Evolutionary conservation across 2,797 vertebrate species (phyloP).

Genomic region (Apogon talboti): DNA sequence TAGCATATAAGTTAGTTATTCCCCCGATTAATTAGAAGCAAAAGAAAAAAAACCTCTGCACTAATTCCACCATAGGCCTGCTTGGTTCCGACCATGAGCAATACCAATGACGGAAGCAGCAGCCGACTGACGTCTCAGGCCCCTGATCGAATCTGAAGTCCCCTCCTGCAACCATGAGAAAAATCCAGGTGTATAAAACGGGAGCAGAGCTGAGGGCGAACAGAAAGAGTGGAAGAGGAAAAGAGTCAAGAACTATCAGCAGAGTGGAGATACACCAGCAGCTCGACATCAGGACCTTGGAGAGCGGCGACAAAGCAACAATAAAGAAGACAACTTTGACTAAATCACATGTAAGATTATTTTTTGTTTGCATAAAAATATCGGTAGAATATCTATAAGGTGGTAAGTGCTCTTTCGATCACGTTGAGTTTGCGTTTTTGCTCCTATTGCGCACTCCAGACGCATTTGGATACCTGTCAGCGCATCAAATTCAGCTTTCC

Average conservation of each 20-base stretch:
- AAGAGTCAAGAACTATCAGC: slow-evolving; percentile 39
- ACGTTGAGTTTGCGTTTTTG: background rate
- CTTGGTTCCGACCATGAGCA: slow-evolving; percentile 62
- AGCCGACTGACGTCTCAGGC: slow-evolving; percentile 89
- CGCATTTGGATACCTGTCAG: background rate
- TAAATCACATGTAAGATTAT: slow-evolving; percentile 74
- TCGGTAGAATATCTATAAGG: background rate
- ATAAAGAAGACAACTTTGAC: slow-evolving; percentile 39
- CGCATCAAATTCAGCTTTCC: background rate
- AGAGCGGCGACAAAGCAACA: slow-evolving; percentile 60
- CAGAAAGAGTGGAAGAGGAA: slow-evolving; percentile 71
- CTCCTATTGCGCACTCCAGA: background rate
- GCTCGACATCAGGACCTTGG: slow-evolving; percentile 77
- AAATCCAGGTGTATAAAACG: slow-evolving; percentile 91
- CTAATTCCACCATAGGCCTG: slow-evolving; percentile 66
- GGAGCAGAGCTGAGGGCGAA: slow-evolving; percentile 79
- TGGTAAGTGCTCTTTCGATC: background rate
- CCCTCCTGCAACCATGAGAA: slow-evolving; percentile 78
- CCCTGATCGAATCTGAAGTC: slow-evolving; percentile 84
- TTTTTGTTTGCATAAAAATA: background rate
- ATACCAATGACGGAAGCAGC: slow-evolving; percentile 83
- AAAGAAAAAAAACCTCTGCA: slow-evolving; percentile 40
- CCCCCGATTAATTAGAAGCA: slow-evolving; percentile 53
- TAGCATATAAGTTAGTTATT: slow-evolving; percentile 60
- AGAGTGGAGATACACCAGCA: slow-evolving; percentile 64